Conservation (phyloP, 2,113 vertebrate species). For the Ciconia maguari region DNA sequence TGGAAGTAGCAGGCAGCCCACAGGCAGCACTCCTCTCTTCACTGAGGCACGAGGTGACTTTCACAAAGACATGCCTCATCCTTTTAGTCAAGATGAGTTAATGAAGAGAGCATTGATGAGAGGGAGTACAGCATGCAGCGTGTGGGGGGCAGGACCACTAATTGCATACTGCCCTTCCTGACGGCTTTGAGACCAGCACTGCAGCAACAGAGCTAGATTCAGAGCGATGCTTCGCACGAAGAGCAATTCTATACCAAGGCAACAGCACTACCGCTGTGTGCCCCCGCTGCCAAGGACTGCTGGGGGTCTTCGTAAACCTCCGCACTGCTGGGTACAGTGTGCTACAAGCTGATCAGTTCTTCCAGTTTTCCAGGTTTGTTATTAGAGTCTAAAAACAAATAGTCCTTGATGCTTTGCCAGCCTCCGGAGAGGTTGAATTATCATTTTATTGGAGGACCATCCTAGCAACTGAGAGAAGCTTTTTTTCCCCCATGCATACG, state of each 20-base stretch:
- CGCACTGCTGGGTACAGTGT: neutral
- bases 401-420: neutral
- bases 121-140: neutral
- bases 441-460: neutral
- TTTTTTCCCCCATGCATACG: neutral
- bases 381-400: neutral
- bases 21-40: neutral
- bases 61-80: neutral
- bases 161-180: neutral
- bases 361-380: neutral
- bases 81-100: neutral
- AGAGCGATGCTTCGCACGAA: neutral
- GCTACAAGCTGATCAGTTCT: neutral
- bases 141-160: neutral
- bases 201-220: rapidly evolving
- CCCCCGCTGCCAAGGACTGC: neutral
- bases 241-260: rapidly evolving
- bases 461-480: neutral
- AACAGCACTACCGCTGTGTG: neutral
- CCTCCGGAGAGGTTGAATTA: neutral
- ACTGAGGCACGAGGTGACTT: neutral
- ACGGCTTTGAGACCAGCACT: neutral
- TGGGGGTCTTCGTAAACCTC: neutral
- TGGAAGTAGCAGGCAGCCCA: neutral
- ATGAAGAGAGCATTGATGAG: neutral